Conservation (phyloP, 2,797 vertebrate species). For the Mallotus villosus region DNA sequence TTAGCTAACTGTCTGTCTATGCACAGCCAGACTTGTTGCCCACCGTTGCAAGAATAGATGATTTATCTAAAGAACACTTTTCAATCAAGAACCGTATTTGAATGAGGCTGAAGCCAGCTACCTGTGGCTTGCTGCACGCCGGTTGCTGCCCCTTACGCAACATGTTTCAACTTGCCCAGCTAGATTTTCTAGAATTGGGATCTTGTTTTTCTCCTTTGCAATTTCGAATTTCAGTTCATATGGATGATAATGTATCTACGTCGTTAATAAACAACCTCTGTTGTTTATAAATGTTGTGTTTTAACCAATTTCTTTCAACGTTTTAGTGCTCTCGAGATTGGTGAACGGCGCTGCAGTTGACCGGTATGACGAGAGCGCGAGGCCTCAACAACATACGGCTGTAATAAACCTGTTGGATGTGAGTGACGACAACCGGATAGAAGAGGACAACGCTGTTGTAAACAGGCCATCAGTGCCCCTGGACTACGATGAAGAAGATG, state of each 20-base stretch:
- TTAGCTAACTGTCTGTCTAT: conserved; percentile 77
- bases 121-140: background rate
- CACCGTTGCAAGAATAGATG: background rate
- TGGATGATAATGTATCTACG: background rate
- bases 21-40: conserved; percentile 22
- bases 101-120: too few relatives aligned
- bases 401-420: conserved; percentile 71
- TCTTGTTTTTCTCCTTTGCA: background rate
- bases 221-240: background rate
- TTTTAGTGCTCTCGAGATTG: conserved; percentile 63
- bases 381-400: conserved; percentile 63
- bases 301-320: background rate
- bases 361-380: conserved; percentile 61
- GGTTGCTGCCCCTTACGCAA: conserved; percentile 8
- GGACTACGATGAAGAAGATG: conserved; percentile 48
- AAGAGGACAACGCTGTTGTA: conserved; percentile 47
- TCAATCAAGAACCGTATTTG: background rate
- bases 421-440: conserved; percentile 51
- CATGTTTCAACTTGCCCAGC: conserved; percentile 66
- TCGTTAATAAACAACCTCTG: background rate
- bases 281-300: background rate
- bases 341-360: conserved; percentile 72
- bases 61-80: background rate
- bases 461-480: conserved; percentile 30
- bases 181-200: background rate